Base-by-base conservation (phyloP, 2,797 vertebrate genomes). In the Ctenopoma multispine region DNA sequence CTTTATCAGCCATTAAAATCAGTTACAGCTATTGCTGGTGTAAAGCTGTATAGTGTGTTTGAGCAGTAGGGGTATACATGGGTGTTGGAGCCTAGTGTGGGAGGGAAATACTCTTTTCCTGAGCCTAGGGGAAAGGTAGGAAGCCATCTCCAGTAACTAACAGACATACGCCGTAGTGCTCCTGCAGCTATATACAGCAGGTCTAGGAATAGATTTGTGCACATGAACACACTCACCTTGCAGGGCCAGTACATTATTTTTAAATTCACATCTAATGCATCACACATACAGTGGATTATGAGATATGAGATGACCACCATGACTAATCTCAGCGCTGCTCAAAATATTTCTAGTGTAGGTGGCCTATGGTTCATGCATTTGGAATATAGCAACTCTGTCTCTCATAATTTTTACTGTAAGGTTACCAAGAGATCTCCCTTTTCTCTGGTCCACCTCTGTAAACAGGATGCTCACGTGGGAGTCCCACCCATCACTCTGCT, bases 381-480 rank as follows among this genome's bases (percentile, higher is more conserved):
- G 31, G 49, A 82, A 87, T 69, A 72, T n/a, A 54, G 58, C 63
- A 56, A 62, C 66, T 17, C 40, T 47, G 46, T 69, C 57, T 81
- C 66, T 46, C 69, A 48, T 51, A 48, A 77, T 57, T 67, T 85
- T 21, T 59, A 2, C 43, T 60, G 70, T 69, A 58, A 38, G 64
- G 56, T 59, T 55, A 79, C 51, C 7, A 36, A 64, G 64, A 70
- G 77, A 75, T 62, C 66, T 69, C 50, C 44, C 57, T 40, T 65
- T 38, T 73, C 38, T 69, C 61, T 40, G 46, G 56, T 66, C 64
- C 58, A 31, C 64, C 78, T 57, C 70, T 70, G 83, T 89, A 89
- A 91, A 91, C 92, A 92, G 91, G 90, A 93, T 85, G 73, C 84
- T 87, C 83, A 81, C 59, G 64, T 80, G 79, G 58, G 70, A 69